These are phyloP conservation scores for Zaprionus taronus DNA, from an alignment of 1,140 invertebrate genomes.

Conservation along the genomic window DNA sequence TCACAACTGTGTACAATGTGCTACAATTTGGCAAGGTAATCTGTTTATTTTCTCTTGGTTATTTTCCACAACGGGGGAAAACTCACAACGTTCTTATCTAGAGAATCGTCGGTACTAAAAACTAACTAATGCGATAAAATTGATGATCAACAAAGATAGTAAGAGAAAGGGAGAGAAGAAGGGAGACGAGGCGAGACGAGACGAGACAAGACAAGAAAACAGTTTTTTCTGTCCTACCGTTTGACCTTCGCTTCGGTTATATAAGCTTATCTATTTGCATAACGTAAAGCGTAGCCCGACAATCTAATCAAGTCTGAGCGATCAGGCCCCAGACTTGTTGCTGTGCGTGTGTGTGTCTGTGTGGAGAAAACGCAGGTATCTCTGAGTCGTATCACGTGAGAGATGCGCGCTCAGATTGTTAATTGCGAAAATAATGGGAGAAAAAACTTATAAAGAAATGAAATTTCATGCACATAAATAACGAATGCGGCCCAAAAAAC, in stretches of 20 bases:
- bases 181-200: not conserved
- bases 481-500: slow-evolving; percentile 31
- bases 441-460: slow-evolving; percentile 24
- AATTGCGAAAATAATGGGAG: slow-evolving; percentile 33
- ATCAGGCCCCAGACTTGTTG: not conserved
- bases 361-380: slow-evolving; percentile 7
- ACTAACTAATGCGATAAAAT: not conserved
- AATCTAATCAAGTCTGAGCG: slow-evolving; percentile 25
- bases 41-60: slow-evolving; percentile 7
- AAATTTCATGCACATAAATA: slow-evolving; percentile 51
- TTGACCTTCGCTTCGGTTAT: not conserved
- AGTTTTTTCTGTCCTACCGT: not conserved
- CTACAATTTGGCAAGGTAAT: slow-evolving; percentile 4
- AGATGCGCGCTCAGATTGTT: slow-evolving; percentile 24
- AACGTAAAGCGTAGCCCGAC: not conserved
- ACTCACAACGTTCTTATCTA: slow-evolving; percentile 26
- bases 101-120: not conserved
- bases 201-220: not conserved
- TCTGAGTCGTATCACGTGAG: slow-evolving; percentile 24
- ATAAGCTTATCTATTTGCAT: slow-evolving; percentile 43
- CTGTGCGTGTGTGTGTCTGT: not conserved
- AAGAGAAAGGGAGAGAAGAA: not conserved
- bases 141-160: not conserved
- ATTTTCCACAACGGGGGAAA: slow-evolving; percentile 24
- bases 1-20: slow-evolving; percentile 1